Percentiles rank a stretch among this genome's conserved stretches.
Evolutionary conservation across 2,113 vertebrate species (phyloP).

Genomic region (Hippocampus comes): DNA sequence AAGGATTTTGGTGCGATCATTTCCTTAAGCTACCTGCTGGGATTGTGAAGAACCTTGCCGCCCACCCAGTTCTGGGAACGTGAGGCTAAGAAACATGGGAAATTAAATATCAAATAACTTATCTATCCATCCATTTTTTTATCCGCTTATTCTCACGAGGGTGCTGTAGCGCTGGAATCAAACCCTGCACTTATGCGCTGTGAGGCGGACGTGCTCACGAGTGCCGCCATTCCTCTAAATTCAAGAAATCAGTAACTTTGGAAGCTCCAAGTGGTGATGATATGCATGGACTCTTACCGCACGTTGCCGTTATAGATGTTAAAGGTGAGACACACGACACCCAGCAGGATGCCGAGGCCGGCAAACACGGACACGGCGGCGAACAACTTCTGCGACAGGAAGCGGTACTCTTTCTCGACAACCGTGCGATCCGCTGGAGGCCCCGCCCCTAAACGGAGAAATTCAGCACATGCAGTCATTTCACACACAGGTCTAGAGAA

Average conservation of each 20-base stretch:
- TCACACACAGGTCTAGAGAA: too few species aligned
- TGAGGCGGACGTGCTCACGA: too few species aligned
- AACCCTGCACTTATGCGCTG: too few species aligned
- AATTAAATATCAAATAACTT: too few species aligned
- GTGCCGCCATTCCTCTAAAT: too few species aligned
- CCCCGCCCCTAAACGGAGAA: slow-evolving; percentile 67
- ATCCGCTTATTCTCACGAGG: too few species aligned
- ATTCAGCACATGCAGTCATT: neutral
- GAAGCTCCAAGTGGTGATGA: too few species aligned
- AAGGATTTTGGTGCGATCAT: neutral
- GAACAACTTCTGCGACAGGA: slow-evolving; percentile 91
- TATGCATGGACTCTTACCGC: slow-evolving; percentile 68
- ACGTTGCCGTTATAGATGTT: slow-evolving; percentile 97
- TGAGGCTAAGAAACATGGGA: neutral
- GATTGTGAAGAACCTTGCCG: too few species aligned
- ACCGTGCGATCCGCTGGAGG: slow-evolving; percentile 89
- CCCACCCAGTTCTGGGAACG: neutral
- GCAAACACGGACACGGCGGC: slow-evolving; percentile 91
- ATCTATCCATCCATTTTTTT: too few species aligned
- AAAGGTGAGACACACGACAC: slow-evolving; percentile 90
- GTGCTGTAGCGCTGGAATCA: too few species aligned
- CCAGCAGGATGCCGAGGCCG: slow-evolving; percentile 85
- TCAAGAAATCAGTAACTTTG: too few species aligned
- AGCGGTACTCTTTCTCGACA: slow-evolving; percentile 86
- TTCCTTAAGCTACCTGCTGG: slow-evolving; percentile 17